A percentile compares a stretch with the other conserved stretches of the same genome.
Conservation (phyloP, 2,113 vertebrate species). For the Procavia capensis region DNA sequence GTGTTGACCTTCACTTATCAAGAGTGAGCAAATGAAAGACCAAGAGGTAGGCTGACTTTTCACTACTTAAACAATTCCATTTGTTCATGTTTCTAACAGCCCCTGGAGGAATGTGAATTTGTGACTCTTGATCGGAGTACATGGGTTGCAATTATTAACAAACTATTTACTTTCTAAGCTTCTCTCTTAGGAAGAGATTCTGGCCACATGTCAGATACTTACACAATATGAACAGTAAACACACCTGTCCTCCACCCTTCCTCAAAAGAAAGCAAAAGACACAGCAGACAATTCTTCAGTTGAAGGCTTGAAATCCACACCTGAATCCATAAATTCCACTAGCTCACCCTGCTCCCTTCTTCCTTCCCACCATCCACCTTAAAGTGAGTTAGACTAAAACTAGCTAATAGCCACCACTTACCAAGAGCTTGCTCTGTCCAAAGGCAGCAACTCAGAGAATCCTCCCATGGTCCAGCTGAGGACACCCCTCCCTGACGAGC, state of each 20-base stretch:
- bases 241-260: background rate
- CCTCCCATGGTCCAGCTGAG: background rate
- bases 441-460: background rate
- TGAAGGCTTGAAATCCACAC: background rate
- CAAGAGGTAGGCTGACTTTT: background rate
- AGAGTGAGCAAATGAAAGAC: background rate
- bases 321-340: background rate
- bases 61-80: background rate
- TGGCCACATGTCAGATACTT: background rate
- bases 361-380: background rate
- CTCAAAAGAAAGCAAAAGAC: background rate
- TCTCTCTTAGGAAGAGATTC: conserved; percentile 2
- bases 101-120: background rate
- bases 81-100: background rate
- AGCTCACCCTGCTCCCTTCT: background rate
- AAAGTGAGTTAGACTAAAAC: background rate
- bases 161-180: background rate
- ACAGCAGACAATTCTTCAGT: background rate
- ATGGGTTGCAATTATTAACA: background rate
- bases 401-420: background rate
- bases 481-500: background rate
- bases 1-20: background rate
- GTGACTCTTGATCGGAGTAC: background rate
- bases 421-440: background rate
- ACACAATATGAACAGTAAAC: background rate